Conservation (phyloP, 2,113 vertebrate genomes). For the Vidua chalybeata region DNA sequence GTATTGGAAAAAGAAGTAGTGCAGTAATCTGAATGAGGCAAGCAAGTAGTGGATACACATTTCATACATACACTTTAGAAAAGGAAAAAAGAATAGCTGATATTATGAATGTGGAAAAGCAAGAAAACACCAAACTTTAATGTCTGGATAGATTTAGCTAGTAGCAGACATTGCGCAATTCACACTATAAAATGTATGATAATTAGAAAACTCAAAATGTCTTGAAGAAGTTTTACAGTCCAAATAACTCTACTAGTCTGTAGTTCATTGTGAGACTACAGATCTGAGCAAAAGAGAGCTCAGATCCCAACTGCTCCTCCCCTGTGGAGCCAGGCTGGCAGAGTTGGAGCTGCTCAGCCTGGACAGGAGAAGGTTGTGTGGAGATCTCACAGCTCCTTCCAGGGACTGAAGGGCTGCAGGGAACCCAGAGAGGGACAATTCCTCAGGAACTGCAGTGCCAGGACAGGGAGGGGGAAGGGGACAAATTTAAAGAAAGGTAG, state of each 20-base stretch:
- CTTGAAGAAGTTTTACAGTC: background rate
- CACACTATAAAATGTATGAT: background rate
- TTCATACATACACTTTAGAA: background rate
- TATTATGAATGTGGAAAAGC: background rate
- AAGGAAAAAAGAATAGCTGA: background rate
- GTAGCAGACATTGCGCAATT: background rate
- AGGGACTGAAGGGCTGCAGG: background rate
- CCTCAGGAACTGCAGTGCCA: background rate
- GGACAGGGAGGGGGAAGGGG: too few species aligned
- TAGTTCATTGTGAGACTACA: background rate
- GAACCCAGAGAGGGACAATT: background rate
- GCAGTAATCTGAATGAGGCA: background rate
- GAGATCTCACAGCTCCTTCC: background rate
- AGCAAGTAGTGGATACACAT: background rate
- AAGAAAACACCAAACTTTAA: background rate
- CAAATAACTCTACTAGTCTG: background rate
- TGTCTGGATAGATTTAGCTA: background rate
- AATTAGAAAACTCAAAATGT: slow-evolving; percentile 16
- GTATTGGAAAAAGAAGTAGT: background rate
- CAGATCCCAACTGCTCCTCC: background rate
- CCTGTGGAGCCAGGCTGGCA: background rate
- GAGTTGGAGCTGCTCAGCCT: background rate
- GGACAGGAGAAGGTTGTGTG: background rate
- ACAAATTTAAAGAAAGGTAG: too few species aligned
- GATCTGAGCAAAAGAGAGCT: background rate